Evolutionary conservation across 2,797 vertebrate species (phyloP).

Genomic region (Halcyon chelicuti): DNA sequence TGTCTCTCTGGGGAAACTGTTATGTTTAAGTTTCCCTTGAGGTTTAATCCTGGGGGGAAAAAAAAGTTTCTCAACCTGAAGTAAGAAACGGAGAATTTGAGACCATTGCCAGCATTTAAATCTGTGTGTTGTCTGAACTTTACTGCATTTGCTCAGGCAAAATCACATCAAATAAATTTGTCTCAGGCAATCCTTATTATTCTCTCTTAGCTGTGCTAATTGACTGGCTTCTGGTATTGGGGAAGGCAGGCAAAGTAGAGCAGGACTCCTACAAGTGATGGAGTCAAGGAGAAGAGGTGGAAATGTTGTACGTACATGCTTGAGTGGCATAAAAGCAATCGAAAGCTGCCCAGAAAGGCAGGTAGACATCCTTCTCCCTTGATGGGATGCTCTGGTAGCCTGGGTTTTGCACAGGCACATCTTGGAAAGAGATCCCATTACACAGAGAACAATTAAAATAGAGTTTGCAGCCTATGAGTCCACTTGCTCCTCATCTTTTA

Average conservation of each 20-base stretch:
- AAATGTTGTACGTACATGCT: fast-evolving
- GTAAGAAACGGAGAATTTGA: background rate
- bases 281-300: background rate
- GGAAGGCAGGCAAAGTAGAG: background rate
- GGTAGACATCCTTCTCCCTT: fast-evolving
- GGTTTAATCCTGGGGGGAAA: fast-evolving
- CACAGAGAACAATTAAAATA: background rate
- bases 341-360: background rate
- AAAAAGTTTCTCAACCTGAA: background rate
- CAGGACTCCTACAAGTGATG: background rate
- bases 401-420: background rate
- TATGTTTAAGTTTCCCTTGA: background rate
- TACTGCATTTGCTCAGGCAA: background rate
- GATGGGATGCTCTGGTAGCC: background rate
- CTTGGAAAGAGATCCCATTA: background rate
- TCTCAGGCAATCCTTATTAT: background rate
- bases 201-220: background rate
- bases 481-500: background rate
- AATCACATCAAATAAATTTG: background rate
- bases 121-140: background rate
- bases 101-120: background rate
- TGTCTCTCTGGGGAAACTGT: background rate
- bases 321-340: background rate
- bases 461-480: background rate
- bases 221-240: background rate